Evolutionary conservation across 2,113 vertebrate genomes (phyloP), one percentile per base, ranked within the genome.

Genomic region (Siniperca chuatsi): DNA sequence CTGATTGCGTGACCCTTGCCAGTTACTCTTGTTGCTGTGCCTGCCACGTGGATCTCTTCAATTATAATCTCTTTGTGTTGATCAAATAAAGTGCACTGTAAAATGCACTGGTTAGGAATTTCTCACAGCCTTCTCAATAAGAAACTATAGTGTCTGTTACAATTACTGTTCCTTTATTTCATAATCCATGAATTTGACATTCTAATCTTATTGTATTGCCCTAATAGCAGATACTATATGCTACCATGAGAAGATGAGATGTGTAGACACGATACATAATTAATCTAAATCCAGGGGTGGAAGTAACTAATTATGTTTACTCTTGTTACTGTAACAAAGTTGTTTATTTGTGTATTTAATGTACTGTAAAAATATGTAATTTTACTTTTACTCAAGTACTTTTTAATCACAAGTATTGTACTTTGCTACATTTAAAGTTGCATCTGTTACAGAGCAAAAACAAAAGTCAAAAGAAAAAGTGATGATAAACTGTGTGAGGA

Each of bases 1-100:
- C 20, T 46, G 70, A 61, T 69, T 82, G 83, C 73, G 8, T 87
- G 70, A 86, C 52, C 50, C 48, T 52, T 16, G 60, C 54, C 50
- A 67, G 57, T 52, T 82, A 21, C 35, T 70, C 35, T 40, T 44
- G 2, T 69, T 64, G 60, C 29, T 7, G n/a, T 52, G 67, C 75
- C 79, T 72, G 77, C 76, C 81, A 87, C 48, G 7, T 68, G 75
- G 75, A 69, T 85, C 66, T 87, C 64, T 75, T 84, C 67, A n/a
- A 50, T 85, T 68, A 67, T 79, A 86, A 82, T 88, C 84, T 82
- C 81, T 78, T 83, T 89, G 75, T 89, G 52, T 92, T 84, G 68
- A 77, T 75, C 52, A 83, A 84, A 83, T 67, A 20, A 79, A 78
- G 73, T 84, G 77, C 77, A 67, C 37, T 75, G 67, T 58, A 77